Evolutionary conservation across 2,888 invertebrate species (phyloP).

Genomic region (Resseliella maxima): DNA sequence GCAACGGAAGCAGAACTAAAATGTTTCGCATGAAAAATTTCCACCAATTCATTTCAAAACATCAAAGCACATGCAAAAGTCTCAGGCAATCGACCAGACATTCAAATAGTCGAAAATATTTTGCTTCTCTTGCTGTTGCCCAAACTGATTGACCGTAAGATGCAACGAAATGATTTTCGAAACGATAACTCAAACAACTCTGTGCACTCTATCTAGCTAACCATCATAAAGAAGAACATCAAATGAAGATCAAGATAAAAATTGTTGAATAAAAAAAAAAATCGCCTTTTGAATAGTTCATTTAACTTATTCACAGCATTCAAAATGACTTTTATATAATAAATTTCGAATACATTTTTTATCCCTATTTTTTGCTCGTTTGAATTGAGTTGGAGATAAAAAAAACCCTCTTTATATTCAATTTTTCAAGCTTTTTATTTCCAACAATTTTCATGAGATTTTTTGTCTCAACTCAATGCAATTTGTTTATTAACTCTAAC

Average conservation of each 20-base stretch:
- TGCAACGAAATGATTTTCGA: not conserved
- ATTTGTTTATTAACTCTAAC: not conserved
- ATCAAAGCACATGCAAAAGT: not conserved
- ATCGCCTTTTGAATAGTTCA: not conserved
- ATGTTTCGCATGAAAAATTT: constrained; percentile 30
- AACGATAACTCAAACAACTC: too few relatives aligned
- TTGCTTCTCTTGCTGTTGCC: too few relatives aligned
- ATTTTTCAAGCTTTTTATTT: too few relatives aligned
- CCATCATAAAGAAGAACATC: too few relatives aligned
- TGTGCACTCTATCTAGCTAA: not conserved
- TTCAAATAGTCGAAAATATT: too few relatives aligned
- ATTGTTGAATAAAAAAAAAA: not conserved
- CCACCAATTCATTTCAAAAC: not conserved
- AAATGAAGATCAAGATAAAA: not conserved
- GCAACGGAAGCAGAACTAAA: not conserved
- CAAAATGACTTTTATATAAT: not conserved
- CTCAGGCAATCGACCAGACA: not conserved
- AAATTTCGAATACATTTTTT: too few relatives aligned
- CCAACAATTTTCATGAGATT: not conserved
- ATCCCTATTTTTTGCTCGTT: too few relatives aligned
- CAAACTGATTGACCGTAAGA: not conserved
- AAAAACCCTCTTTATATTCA: too few relatives aligned
- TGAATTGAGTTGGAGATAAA: too few relatives aligned
- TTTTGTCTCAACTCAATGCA: not conserved
- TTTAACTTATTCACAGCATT: not conserved